Base-by-base conservation (phyloP, 2,797 vertebrate species). In the Pseudotriccus pelzelni region DNA sequence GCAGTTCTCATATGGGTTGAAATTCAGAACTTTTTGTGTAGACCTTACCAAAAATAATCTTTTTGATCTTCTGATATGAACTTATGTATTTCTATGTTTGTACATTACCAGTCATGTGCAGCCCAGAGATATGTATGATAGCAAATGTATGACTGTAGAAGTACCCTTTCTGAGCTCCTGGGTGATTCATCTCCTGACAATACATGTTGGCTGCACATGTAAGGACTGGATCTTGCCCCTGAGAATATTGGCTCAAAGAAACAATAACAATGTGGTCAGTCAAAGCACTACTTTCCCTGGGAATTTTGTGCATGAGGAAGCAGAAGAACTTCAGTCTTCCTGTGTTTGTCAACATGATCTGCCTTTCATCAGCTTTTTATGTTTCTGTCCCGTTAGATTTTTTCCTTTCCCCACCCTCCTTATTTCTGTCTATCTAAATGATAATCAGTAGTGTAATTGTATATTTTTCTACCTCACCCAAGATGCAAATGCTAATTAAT, bases 191-290 rank as follows among this genome's bases (percentile, higher is more conserved):
- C 74, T 88, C 76, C 76, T 82, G 80, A 79, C 63, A 91, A 4
- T 74, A 64, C 46, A 14, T 79, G 94, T 91, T 44, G 44, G 88
- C 88, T 84, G 84, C 37, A 74, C 67, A 63, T 94, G 74, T 87
- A 68, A 95, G 75, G 78, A 79, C 77, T 90, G 83, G 74, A 91
- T 91, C 28, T 93, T 83, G 56, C 88, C 74, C 87, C 88, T 83
- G 86, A 94, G 89, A 91, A 70, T 84, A 60, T 68, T 90, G 91
- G 80, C 91, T 95, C 63, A 58, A 86, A 91, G 80, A 77, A 84
- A 72, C 60, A 94, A 62, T 90, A 91, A 95, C 85, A 84, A 60
- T 72, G n/a, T 0, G 70, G 67, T 88, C 93, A 90, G 67, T 94
- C 68, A 90, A 93, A 93, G 60, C 60, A 67, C 50, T 74, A 4